Conservation (phyloP, 1,140 invertebrate species). For the Sycobia sp. region DNA sequence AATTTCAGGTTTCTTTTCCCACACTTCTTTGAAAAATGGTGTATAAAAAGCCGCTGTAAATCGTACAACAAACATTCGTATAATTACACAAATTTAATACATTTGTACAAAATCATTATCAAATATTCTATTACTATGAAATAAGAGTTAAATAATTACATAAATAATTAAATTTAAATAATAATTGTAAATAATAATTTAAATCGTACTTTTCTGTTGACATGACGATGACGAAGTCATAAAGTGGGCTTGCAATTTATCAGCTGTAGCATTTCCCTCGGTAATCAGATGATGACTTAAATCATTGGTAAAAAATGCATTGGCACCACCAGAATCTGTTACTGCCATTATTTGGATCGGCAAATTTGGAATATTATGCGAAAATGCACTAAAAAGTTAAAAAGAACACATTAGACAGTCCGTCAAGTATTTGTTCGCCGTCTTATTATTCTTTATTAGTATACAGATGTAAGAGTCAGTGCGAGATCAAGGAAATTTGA, state of each 20-base stretch:
- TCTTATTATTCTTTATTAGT: slow-evolving; percentile 24
- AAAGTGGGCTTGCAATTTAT: slow-evolving; percentile 89
- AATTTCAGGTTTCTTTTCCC: slow-evolving; percentile 94
- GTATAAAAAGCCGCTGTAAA: slow-evolving; percentile 89
- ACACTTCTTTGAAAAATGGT: slow-evolving; percentile 94
- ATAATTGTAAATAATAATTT: neutral
- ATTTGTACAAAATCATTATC: no score
- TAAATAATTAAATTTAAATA: neutral
- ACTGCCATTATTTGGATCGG: slow-evolving; percentile 95
- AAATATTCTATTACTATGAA: no score
- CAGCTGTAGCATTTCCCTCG: slow-evolving; percentile 91
- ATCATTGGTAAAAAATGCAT: slow-evolving; percentile 89
- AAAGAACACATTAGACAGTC: neutral
- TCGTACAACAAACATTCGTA: no score
- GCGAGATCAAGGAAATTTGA: no score
- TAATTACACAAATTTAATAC: no score
- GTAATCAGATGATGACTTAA: slow-evolving; percentile 88
- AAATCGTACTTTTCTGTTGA: slow-evolving; percentile 77
- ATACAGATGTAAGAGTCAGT: no score
- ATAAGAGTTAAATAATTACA: no score
- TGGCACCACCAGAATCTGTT: slow-evolving; percentile 83
- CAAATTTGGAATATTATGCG: slow-evolving; percentile 90
- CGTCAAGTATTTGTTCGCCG: slow-evolving; percentile 8
- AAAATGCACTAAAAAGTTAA: slow-evolving; percentile 81
- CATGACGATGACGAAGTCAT: slow-evolving; percentile 83